Percentiles rank a stretch among this genome's conserved stretches.
Evolutionary conservation across 2,797 vertebrate genomes (phyloP).

Genomic region (Aphelocoma californica): DNA sequence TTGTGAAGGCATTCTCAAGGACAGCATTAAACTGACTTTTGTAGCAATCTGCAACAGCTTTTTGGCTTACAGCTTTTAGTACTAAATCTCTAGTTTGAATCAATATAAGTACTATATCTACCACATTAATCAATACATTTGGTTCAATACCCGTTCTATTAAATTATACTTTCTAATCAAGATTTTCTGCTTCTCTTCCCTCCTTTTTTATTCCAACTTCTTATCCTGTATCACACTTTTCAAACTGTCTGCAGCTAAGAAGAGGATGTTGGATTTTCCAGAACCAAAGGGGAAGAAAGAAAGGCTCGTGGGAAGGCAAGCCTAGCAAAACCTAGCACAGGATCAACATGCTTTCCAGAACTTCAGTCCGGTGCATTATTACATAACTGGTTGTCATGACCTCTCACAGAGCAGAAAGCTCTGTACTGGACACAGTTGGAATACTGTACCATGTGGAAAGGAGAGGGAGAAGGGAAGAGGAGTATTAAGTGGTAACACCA

Average conservation of each 20-base stretch:
- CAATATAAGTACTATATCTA: constrained; percentile 84
- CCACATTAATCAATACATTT: constrained; percentile 84
- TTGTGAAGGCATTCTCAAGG: constrained; percentile 98
- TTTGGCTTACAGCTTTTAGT: constrained; percentile 82
- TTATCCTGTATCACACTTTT: constrained; percentile 59
- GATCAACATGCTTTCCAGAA: not conserved
- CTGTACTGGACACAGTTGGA: not conserved
- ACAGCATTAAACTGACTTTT: constrained; percentile 97
- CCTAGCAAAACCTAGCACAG: not conserved
- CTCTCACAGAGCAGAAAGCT: not conserved
- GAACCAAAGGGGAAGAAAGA: not conserved
- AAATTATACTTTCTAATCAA: constrained; percentile 89
- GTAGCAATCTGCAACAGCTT: constrained; percentile 85
- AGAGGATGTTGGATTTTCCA: constrained; percentile 24
- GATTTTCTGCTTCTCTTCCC: constrained; percentile 76
- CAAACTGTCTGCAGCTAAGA: constrained; percentile 40
- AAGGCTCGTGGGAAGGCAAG: not conserved
- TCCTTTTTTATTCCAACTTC: constrained; percentile 65
- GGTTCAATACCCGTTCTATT: constrained; percentile 83
- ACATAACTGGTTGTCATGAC: not conserved
- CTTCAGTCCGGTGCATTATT: not conserved
- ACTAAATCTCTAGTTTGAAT: constrained; percentile 82
- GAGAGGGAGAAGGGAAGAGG: not conserved
- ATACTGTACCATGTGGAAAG: not conserved
- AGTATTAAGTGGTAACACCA: not conserved